Evolutionary conservation across 2,888 invertebrate species (phyloP).

Genomic region (Lasioglossum vierecki): DNA sequence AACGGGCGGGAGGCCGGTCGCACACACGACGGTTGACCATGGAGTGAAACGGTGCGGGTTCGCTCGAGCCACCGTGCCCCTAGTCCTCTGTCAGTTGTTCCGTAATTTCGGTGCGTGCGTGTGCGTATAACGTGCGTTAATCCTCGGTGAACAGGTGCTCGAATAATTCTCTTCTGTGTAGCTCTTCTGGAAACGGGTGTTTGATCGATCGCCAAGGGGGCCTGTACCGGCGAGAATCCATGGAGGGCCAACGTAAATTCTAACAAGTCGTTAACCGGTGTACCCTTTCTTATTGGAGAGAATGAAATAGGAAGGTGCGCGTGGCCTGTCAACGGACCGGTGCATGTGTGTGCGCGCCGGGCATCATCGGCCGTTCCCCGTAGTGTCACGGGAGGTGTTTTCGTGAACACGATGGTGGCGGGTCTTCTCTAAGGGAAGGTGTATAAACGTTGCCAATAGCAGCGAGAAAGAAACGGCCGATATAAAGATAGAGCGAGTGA

Average conservation of each 20-base stretch:
- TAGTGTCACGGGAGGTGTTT: neutral
- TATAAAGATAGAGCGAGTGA: neutral
- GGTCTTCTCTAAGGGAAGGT: constrained; percentile 20
- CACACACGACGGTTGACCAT: constrained; percentile 41
- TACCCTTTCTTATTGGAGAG: neutral
- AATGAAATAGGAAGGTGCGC: constrained; percentile 16
- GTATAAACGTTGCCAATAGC: neutral
- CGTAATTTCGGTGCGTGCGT: constrained; percentile 2
- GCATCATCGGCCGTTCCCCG: constrained; percentile 40
- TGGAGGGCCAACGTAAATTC: neutral
- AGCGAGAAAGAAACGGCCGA: neutral
- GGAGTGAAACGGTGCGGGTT: constrained; percentile 43
- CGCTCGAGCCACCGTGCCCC: constrained; percentile 11
- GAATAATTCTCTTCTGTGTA: neutral
- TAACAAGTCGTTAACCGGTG: neutral
- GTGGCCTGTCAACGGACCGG: constrained; percentile 18
- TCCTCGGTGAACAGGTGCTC: constrained; percentile 46
- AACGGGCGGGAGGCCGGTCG: constrained; percentile 44
- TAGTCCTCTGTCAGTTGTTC: constrained; percentile 28
- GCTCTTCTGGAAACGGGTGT: neutral
- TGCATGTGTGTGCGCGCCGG: constrained; percentile 38
- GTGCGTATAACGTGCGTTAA: constrained; percentile 7
- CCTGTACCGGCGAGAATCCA: neutral
- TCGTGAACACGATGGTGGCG: constrained; percentile 13
- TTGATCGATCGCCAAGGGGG: neutral